A percentile compares a stretch with the other conserved stretches of the same genome.
These are phyloP conservation scores for Psephotus haematonotus DNA, from an alignment of 2,113 vertebrate species.

Conservation along the genomic window DNA sequence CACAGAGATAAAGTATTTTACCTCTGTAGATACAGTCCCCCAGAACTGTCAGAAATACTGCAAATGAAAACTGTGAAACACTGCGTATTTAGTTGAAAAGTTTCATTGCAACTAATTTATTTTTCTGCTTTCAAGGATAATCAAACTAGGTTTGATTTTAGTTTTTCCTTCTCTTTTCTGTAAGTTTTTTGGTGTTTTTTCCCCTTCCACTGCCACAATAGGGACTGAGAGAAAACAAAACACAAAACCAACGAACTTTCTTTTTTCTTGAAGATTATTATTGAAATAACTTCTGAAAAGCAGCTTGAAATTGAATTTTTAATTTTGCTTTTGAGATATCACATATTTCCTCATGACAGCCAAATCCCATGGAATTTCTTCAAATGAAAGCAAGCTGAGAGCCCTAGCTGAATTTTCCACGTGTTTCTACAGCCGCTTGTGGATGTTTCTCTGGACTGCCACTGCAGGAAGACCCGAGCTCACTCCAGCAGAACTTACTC, in stretches of 20 bases:
- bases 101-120: neutral
- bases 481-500: rapidly evolving
- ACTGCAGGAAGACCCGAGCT: rapidly evolving
- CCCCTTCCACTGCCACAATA: neutral
- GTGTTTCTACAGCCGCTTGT: rapidly evolving
- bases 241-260: neutral
- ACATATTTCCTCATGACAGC: rapidly evolving
- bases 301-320: neutral
- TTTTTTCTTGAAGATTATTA: neutral
- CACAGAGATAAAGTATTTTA: neutral
- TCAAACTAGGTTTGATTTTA: neutral
- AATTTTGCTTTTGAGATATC: neutral
- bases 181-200: neutral
- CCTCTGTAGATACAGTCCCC: neutral
- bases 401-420: rapidly evolving
- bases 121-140: neutral
- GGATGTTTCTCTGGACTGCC: rapidly evolving
- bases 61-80: neutral
- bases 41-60: neutral
- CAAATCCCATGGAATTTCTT: rapidly evolving
- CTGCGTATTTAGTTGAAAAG: neutral
- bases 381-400: rapidly evolving
- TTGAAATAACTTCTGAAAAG: neutral
- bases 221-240: neutral
- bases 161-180: neutral